phyloP scores from a whole-genome alignment of 2,797 vertebrate genomes.

The Cossypha niveicapilla region DNA sequence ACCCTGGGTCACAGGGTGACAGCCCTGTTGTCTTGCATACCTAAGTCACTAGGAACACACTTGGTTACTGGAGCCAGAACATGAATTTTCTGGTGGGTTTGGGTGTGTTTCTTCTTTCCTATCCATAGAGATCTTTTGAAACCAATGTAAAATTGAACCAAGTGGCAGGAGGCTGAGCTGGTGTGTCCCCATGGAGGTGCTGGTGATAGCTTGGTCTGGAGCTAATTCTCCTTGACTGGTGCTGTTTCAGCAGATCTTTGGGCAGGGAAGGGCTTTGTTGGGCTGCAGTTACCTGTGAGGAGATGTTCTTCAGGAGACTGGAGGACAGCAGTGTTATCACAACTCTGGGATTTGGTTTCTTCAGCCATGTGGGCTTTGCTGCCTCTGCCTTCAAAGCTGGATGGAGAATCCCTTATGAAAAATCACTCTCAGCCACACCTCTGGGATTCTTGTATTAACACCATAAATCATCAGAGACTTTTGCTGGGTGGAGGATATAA shows the following conservation, averaged over 20 bases:
- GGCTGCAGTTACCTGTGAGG: neutral
- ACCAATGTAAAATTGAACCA: neutral
- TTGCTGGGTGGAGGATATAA: neutral
- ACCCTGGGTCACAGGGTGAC: neutral
- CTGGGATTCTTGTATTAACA: neutral
- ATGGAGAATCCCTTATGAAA: neutral
- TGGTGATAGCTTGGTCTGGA: neutral
- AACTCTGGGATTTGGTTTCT: fast-evolving
- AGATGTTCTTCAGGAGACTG: neutral
- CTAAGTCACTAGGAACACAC: fast-evolving
- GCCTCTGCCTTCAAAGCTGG: neutral
- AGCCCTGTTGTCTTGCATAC: neutral
- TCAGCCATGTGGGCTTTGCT: fast-evolving
- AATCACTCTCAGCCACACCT: neutral
- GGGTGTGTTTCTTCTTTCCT: neutral
- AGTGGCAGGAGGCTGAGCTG: fast-evolving
- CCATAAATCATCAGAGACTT: neutral
- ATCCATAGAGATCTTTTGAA: neutral
- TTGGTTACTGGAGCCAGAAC: neutral
- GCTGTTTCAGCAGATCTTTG: neutral
- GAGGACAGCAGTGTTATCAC: fast-evolving
- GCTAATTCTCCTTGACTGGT: neutral
- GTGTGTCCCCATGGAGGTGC: fast-evolving
- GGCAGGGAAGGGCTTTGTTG: neutral
- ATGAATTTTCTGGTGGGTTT: neutral